Evolutionary conservation across 2,888 invertebrate species (phyloP), one percentile per base, ranked within the genome.

Genomic region (Tubulanus polymorphus): DNA sequence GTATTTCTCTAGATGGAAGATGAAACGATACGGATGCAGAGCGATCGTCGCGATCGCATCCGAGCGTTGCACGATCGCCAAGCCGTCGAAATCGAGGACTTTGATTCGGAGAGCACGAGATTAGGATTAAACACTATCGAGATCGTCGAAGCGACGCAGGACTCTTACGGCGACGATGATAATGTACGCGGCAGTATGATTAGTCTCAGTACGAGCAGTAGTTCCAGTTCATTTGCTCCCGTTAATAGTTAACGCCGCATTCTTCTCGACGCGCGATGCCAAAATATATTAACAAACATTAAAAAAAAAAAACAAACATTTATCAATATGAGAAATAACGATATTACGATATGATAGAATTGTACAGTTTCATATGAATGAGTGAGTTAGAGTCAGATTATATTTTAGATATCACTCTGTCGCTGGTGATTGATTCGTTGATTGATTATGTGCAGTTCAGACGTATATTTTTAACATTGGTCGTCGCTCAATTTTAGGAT

Each of bases 151-250:
- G 90, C 91, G 76, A 90, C 92, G 69, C 87, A 90, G 73, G 91
- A 92, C 80, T 88, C 88, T 70, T 92, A 92, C 70, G 92, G 91
- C 79, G 93, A 93, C 80, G 68, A 71, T 47, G 71, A 71, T 53
- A 91, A 92, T 76, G 85, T 93, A 69, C 92, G 93, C 58, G 94
- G 94, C 72, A 93, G 93, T 70, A 91, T 93, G 89, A 72, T 81
- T 75, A 93, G 93, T 82, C 86, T 95, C 81, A 92, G 92, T 66
- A 91, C 92, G 84, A 92, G 91, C 85, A 91, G 91, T 85, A 93
- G 92, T 82, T 91, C 92, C 56, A 78, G 75, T 64, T 78, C 78
- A 27, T 80, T 78, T 59, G 72, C 49, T 25, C 52, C 28, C 55
- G 48, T 32, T 56, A 50, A 30, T 20, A 20, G 32, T 50, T 50